Evolutionary conservation across 2,797 vertebrate species (phyloP).

Genomic region (Tragelaphus oryx): DNA sequence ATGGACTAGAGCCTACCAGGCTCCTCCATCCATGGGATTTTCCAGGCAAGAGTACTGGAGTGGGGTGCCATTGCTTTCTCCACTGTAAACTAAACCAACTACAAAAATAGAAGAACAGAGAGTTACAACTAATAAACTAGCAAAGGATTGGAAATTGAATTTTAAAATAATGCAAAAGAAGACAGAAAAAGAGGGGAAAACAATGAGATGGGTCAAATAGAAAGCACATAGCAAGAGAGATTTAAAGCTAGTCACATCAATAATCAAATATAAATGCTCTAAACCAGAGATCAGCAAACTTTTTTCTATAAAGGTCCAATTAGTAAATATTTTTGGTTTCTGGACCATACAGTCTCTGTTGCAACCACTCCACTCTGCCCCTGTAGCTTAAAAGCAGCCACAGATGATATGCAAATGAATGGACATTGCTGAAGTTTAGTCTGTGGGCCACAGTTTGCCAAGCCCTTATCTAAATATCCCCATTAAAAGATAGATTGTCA

Average conservation of each 20-base stretch:
- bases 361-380: neutral
- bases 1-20: no score
- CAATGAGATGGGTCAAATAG: neutral
- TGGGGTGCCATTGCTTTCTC: no score
- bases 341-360: neutral
- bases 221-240: neutral
- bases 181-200: neutral
- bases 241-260: neutral
- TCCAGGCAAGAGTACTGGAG: no score
- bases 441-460: neutral
- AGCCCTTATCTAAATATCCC: neutral
- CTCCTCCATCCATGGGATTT: no score
- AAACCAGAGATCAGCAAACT: neutral
- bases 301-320: neutral
- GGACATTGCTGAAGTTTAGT: neutral
- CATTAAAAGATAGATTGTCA: neutral
- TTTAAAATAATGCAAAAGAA: neutral
- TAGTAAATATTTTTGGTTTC: constrained; percentile 10
- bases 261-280: neutral
- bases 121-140: neutral
- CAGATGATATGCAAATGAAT: neutral
- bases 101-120: neutral
- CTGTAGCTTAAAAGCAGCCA: neutral
- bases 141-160: neutral
- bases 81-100: neutral